Evolutionary conservation across 1,140 invertebrate species (phyloP).

Genomic region (Condylostylus longicornis): DNA sequence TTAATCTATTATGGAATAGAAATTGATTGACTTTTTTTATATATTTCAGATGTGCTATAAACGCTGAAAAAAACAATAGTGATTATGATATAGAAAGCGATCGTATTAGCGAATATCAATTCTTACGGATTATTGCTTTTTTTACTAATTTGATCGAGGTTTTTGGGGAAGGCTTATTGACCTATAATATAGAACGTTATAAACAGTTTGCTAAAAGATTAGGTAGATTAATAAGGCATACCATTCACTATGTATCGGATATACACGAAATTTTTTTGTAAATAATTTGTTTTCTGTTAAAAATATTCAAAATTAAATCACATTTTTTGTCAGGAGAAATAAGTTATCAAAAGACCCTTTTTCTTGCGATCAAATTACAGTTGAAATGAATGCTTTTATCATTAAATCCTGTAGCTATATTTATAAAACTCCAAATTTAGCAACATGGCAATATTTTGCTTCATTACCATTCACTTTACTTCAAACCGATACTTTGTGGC

Average conservation of each 20-base stretch:
- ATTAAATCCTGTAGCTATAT: conserved; percentile 52
- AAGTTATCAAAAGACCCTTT: conserved; percentile 31
- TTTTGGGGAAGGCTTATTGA: conserved; percentile 48
- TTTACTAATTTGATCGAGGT: conserved; percentile 46
- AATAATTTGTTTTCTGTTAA: conserved; percentile 3
- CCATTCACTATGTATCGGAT: conserved; percentile 59
- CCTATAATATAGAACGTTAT: conserved; percentile 50
- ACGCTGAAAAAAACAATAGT: conserved; percentile 31
- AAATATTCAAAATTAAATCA: conserved; percentile 7
- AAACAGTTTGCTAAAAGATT: conserved; percentile 55
- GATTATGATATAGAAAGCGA: conserved; percentile 40
- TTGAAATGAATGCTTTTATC: conserved; percentile 61
- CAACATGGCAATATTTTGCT: conserved; percentile 71
- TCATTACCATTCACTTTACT: conserved; percentile 57
- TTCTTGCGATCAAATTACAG: conserved; percentile 44
- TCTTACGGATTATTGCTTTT: conserved; percentile 56
- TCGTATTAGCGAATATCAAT: conserved; percentile 42
- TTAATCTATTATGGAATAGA: too few relatives aligned
- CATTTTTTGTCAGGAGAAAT: conserved; percentile 16
- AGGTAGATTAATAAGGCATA: conserved; percentile 52
- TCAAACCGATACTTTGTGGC: conserved; percentile 52
- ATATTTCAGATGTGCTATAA: conserved; percentile 19
- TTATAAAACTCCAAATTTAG: conserved; percentile 54
- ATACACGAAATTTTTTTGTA: conserved; percentile 25
- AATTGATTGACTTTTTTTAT: conserved; percentile 3